Base-by-base conservation (phyloP, 2,888 invertebrate species). In the Parochlus steinenii region DNA sequence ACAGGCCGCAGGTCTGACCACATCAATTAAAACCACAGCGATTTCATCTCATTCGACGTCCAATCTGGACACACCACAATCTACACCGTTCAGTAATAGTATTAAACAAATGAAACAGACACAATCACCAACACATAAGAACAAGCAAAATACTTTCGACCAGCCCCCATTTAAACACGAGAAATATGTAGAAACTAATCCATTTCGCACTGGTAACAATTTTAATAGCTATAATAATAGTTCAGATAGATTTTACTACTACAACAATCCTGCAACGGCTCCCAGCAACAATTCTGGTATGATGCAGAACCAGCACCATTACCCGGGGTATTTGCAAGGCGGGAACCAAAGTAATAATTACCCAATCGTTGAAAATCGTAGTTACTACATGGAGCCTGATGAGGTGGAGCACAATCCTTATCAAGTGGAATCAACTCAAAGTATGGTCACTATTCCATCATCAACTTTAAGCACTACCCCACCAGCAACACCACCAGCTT, bases 321-420 rank as follows among this genome's bases (percentile, higher is more conserved):
- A 27, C n/a, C 20, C 33, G 8, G 12, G 16, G 19, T 28, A 18
- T 22, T 6, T 23, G n/a, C 14, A 31, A n/a, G 16, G 14, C 19
- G 14, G 19, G 3, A 28, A n/a, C n/a, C n/a, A n/a, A n/a, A n/a
- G n/a, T n/a, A n/a, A n/a, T n/a, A n/a, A 34, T 22, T 20, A 34
- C 8, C 25, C 8, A 14, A 11, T 26, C n/a, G 7, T 15, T 6
- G 27, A 28, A 5, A 19, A 23, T 10, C 33, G 16, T 6, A 28
- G 15, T 20, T 28, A 28, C n/a, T 34, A 16, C 15, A 18, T 34
- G 6, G 28, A 34, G 15, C 28, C 27, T 18, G 34, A 34, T 28
- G 34, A 34, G n/a, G 22, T 34, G 15, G 34, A 34, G 12, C 34
- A 34, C 22, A 34, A 34, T 34, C 34, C 34, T 15, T 34, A 34